Conservation (phyloP, 1,140 invertebrate species). For the Pogonomyrmex barbatus region DNA sequence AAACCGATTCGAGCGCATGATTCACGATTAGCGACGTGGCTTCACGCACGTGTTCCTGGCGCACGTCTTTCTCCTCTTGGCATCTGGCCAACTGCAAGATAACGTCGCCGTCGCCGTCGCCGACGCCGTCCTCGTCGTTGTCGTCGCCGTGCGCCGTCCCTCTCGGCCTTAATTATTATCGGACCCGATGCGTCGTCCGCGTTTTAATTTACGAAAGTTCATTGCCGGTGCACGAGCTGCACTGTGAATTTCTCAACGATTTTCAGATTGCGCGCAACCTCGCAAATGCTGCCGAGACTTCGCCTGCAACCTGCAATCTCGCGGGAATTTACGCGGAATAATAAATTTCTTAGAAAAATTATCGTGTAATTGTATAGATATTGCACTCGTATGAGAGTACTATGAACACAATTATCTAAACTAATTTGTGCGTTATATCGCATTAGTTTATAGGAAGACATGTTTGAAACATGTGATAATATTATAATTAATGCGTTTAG, state of each 20-base stretch:
- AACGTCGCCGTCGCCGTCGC: slow-evolving; percentile 48
- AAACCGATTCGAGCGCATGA: slow-evolving; percentile 65
- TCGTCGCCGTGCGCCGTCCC: slow-evolving; percentile 48
- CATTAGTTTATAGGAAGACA: background rate
- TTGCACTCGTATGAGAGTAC: background rate
- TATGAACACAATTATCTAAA: too few species aligned
- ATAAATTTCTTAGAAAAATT: background rate
- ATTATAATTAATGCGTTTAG: slow-evolving; percentile 10
- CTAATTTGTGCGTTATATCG: background rate
- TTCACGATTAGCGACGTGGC: slow-evolving; percentile 67
- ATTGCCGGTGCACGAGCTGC: slow-evolving; percentile 56
- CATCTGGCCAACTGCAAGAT: slow-evolving; percentile 58
- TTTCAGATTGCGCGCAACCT: slow-evolving; percentile 50
- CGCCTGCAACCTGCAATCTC: slow-evolving; percentile 21
- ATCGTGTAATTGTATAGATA: background rate
- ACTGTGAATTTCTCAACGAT: slow-evolving; percentile 20
- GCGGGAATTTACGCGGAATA: background rate
- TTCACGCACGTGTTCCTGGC: slow-evolving; percentile 76
- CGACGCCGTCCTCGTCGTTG: slow-evolving; percentile 38
- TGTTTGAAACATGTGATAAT: slow-evolving; percentile 2
- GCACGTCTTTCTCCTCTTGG: slow-evolving; percentile 68
- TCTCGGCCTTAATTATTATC: slow-evolving; percentile 73
- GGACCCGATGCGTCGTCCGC: slow-evolving; percentile 54
- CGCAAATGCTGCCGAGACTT: background rate
- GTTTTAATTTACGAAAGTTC: slow-evolving; percentile 72